Evolutionary conservation across 2,888 invertebrate species (phyloP).

Genomic region (Eupeodes luniger): DNA sequence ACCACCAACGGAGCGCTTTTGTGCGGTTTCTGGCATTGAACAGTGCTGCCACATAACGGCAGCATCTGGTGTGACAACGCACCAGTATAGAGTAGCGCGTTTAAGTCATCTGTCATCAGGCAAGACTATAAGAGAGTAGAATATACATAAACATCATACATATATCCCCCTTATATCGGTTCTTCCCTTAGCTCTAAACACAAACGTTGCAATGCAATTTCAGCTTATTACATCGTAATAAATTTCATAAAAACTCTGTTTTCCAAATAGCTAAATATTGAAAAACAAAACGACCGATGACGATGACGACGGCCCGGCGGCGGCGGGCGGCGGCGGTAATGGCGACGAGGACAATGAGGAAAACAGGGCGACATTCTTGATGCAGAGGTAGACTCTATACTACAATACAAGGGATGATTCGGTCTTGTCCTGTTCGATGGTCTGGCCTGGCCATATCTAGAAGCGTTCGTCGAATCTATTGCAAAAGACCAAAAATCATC

Average conservation of each 20-base stretch:
- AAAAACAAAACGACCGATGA: conserved; percentile 46
- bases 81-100: conserved; percentile 41
- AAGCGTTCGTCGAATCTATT: background rate
- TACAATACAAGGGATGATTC: conserved; percentile 6
- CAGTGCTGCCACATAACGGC: conserved; percentile 59
- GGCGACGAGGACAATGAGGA: background rate
- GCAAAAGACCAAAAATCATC: conserved; percentile 53
- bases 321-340: too few relatives aligned
- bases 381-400: background rate
- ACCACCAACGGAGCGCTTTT: conserved; percentile 71
- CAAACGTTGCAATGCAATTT: conserved; percentile 67
- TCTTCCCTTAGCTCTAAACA: conserved; percentile 31
- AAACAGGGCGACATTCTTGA: conserved; percentile 39
- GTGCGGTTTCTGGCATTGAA: conserved; percentile 68
- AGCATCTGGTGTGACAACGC: conserved; percentile 71
- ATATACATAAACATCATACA: background rate
- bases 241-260: conserved; percentile 69
- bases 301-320: background rate
- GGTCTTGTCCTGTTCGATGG: conserved; percentile 5
- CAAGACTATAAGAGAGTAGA: background rate
- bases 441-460: background rate
- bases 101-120: conserved; percentile 68
- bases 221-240: conserved; percentile 73
- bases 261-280: conserved; percentile 59
- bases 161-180: conserved; percentile 14